Percentiles rank a stretch among this genome's conserved stretches.
Evolutionary conservation across 2,888 invertebrate species (phyloP).

Genomic region (Saturnia japonica): DNA sequence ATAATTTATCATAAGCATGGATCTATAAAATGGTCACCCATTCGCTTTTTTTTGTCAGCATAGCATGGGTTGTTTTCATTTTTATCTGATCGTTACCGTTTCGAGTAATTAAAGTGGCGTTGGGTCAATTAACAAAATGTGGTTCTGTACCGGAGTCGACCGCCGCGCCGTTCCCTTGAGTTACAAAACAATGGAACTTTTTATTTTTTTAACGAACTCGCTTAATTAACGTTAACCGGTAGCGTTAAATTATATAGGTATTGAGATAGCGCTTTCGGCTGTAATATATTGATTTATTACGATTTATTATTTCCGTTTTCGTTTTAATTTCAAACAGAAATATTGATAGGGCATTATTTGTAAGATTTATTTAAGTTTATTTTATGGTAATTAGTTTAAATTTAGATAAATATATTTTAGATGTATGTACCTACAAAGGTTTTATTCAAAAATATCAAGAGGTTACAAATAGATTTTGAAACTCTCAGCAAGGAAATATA

Average conservation of each 20-base stretch:
- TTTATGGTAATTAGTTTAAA: background rate
- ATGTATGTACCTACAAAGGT: no score
- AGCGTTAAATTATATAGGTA: constrained; percentile 46
- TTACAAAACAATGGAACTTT: constrained; percentile 65
- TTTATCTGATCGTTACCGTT: constrained; percentile 56
- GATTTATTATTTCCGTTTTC: background rate
- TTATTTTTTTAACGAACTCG: constrained; percentile 49
- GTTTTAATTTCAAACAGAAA: background rate
- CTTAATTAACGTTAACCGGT: constrained; percentile 71
- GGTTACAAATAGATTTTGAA: no score
- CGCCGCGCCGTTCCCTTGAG: constrained; percentile 19
- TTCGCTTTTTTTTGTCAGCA: constrained; percentile 17
- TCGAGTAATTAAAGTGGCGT: constrained; percentile 70
- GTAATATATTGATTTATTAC: constrained; percentile 13
- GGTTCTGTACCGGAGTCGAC: constrained; percentile 46
- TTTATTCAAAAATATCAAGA: no score
- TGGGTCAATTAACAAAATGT: constrained; percentile 76
- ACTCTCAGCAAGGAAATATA: background rate
- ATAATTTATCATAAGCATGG: background rate
- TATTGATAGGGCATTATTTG: background rate
- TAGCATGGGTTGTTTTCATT: constrained; percentile 31
- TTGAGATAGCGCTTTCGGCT: constrained; percentile 25
- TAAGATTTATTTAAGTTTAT: background rate
- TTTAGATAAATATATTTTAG: no score
- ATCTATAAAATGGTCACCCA: background rate